Evolutionary conservation across 2,113 vertebrate genomes (phyloP).

Genomic region (Daubentonia madagascariensis): DNA sequence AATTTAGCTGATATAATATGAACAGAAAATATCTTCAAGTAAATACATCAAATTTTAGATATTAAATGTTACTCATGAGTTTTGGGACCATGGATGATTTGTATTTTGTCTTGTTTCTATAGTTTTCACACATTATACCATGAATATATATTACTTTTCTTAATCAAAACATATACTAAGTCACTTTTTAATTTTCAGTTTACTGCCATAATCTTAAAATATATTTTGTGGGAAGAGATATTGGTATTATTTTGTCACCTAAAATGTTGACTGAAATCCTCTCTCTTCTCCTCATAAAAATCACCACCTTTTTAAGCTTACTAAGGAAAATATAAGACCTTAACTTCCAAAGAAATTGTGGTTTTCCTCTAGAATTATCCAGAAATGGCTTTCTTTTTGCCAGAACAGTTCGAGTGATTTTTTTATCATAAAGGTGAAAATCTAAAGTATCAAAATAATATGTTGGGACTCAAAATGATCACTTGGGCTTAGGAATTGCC

Average conservation of each 20-base stretch:
- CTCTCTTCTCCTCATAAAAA: not conserved
- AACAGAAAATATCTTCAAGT: conserved; percentile 26
- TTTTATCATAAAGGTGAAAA: not conserved
- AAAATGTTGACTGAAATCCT: not conserved
- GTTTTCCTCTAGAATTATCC: not conserved
- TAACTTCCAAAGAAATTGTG: not conserved
- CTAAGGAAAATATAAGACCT: not conserved
- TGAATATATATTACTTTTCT: not conserved
- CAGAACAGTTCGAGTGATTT: not conserved
- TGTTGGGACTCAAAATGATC: not conserved
- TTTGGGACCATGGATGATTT: not conserved
- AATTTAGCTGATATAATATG: not conserved
- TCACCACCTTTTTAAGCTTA: not conserved
- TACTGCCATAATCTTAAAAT: not conserved
- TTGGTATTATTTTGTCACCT: not conserved
- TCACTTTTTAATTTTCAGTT: not conserved
- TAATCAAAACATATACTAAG: not conserved
- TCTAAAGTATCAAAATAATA: not conserved
- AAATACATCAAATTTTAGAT: not conserved
- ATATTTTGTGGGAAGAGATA: not conserved
- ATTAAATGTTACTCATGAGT: not conserved
- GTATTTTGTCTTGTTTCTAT: not conserved
- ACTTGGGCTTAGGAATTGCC: not conserved
- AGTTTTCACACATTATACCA: not conserved
- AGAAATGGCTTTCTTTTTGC: not conserved